Evolutionary conservation across 2,113 vertebrate genomes (phyloP).

Genomic region (Vulpes ferrilata): DNA sequence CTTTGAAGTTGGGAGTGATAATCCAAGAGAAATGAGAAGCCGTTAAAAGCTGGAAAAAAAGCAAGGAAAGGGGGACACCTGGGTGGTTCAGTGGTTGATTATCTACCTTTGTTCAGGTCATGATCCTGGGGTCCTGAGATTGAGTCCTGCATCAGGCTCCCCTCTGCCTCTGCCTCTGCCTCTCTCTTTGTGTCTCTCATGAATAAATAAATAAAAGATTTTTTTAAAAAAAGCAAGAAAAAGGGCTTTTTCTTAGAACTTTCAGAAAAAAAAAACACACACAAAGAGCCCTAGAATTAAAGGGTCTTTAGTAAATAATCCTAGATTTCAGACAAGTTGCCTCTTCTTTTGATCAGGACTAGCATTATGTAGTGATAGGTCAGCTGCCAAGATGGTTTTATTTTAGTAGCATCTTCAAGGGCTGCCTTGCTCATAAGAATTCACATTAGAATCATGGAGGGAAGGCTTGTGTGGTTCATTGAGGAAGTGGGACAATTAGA

Average conservation of each 20-base stretch:
- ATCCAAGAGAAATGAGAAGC: background rate
- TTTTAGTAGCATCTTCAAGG: background rate
- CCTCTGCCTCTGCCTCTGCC: too few relatives aligned
- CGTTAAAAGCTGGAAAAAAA: background rate
- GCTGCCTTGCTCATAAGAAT: background rate
- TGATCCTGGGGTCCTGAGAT: too few relatives aligned
- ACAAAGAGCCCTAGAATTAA: background rate
- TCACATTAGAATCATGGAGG: background rate
- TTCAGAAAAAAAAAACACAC: background rate
- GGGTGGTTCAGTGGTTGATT: too few relatives aligned
- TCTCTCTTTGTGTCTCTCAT: too few relatives aligned
- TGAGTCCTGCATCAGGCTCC: too few relatives aligned
- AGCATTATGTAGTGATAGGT: background rate
- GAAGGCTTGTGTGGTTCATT: background rate
- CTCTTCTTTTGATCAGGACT: constrained; percentile 10
- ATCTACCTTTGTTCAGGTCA: too few relatives aligned
- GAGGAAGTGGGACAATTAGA: background rate
- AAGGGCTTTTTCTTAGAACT: background rate
- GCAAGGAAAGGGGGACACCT: too few relatives aligned
- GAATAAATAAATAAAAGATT: too few relatives aligned
- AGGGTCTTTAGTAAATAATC: background rate
- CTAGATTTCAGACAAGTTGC: background rate
- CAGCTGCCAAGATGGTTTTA: background rate
- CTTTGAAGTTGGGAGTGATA: background rate
- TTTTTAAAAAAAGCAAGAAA: background rate